A percentile compares a stretch with the other conserved stretches of the same genome.
Evolutionary conservation across 2,113 vertebrate species (phyloP).

Genomic region (Arothron firmamentum): DNA sequence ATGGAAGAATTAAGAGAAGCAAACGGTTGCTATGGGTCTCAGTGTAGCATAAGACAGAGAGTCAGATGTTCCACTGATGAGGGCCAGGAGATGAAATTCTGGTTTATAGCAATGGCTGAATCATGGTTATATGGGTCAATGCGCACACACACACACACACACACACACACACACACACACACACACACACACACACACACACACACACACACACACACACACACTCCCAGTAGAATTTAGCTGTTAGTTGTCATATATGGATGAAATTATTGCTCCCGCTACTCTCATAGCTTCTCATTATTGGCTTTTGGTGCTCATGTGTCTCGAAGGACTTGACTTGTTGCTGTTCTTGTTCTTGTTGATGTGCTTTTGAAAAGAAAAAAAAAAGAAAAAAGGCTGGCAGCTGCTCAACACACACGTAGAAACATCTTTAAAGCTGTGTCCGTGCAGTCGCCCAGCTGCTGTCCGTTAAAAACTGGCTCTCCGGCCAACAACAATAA

Average conservation of each 20-base stretch:
- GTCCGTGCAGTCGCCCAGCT: slow-evolving; percentile 31
- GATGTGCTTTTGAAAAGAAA: too few species aligned
- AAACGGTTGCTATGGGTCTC: slow-evolving; percentile 54
- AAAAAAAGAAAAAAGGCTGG: too few species aligned
- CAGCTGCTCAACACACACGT: too few species aligned
- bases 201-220: slow-evolving; percentile 2
- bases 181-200: slow-evolving; percentile 15
- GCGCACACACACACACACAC: not conserved
- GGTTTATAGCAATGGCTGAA: slow-evolving; percentile 51
- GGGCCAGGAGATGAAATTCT: slow-evolving; percentile 60
- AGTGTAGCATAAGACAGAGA: slow-evolving; percentile 8
- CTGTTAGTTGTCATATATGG: slow-evolving; percentile 22
- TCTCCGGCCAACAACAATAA: slow-evolving; percentile 37
- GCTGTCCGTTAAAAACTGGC: slow-evolving; percentile 36
- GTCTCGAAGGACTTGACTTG: too few species aligned
- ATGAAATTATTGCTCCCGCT: slow-evolving; percentile 41
- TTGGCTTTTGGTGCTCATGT: not conserved
- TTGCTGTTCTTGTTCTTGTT: too few species aligned
- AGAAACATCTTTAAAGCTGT: slow-evolving; percentile 2
- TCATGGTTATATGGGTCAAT: slow-evolving; percentile 40
- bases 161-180: slow-evolving; percentile 9
- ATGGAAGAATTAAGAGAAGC: slow-evolving; percentile 44
- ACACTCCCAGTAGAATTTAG: slow-evolving; percentile 12
- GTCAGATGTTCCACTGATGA: slow-evolving; percentile 57
- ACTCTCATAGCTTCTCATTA: slow-evolving; percentile 22